phyloP scores from a whole-genome alignment of 1,140 invertebrate genomes.

The Nautilus pompilius region DNA sequence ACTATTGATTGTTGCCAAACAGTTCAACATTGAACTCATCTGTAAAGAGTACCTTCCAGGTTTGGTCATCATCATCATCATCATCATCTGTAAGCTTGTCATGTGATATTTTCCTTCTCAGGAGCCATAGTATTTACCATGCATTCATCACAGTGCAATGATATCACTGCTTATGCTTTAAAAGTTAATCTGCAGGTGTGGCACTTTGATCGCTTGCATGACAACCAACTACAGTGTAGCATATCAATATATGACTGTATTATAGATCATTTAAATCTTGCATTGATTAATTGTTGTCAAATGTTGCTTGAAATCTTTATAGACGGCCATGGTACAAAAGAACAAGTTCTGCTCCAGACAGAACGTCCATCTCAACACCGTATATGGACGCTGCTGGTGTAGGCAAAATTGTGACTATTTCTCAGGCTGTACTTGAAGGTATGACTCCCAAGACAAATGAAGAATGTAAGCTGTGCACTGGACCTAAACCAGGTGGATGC shows the following conservation, averaged over 20 bases:
- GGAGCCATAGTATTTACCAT: too few relatives aligned
- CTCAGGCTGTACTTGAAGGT: slow-evolving; percentile 57
- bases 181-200: too few relatives aligned
- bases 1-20: too few relatives aligned
- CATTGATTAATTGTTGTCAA: background rate
- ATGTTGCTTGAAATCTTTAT: background rate
- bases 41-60: too few relatives aligned
- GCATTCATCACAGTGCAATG: too few relatives aligned
- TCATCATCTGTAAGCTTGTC: too few relatives aligned
- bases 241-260: background rate
- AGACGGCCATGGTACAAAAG: slow-evolving; percentile 56
- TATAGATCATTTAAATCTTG: background rate
- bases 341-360: slow-evolving; percentile 50
- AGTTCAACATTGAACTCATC: too few relatives aligned
- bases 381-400: slow-evolving; percentile 58
- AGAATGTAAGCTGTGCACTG: slow-evolving; percentile 40
- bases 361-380: slow-evolving; percentile 57
- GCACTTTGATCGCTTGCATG: too few relatives aligned
- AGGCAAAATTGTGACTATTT: slow-evolving; percentile 57
- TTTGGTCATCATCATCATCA: too few relatives aligned
- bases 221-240: too few relatives aligned
- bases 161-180: too few relatives aligned
- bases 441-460: slow-evolving; percentile 48
- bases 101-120: too few relatives aligned
- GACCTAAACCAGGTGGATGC: slow-evolving; percentile 52